A percentile compares a stretch with the other conserved stretches of the same genome.
phyloP scores from a whole-genome alignment of 2,113 vertebrate species.

The Cephalopterus ornatus region DNA sequence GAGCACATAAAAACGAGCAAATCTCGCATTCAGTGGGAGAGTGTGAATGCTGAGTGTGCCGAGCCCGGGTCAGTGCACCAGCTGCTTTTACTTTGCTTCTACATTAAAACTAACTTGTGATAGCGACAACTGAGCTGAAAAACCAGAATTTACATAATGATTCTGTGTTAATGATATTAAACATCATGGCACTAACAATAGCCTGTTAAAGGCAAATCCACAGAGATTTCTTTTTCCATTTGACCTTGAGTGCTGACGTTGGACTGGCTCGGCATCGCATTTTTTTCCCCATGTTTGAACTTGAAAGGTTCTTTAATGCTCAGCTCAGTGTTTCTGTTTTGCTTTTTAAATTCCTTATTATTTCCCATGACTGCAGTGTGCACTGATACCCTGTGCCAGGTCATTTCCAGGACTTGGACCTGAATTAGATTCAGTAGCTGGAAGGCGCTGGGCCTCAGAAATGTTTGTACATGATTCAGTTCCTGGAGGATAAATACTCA shows the following conservation, averaged over 20 bases:
- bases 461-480: slow-evolving; percentile 10
- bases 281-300: neutral
- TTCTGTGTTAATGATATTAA: slow-evolving; percentile 11
- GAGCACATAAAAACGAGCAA: neutral
- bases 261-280: accelerated
- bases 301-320: slow-evolving; percentile 7
- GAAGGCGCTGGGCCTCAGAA: neutral
- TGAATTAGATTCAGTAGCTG: slow-evolving; percentile 7
- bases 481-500: slow-evolving; percentile 25
- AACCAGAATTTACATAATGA: neutral
- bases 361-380: slow-evolving; percentile 13
- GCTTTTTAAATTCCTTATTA: slow-evolving; percentile 2
- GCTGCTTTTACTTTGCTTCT: neutral
- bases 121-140: neutral
- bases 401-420: slow-evolving; percentile 38
- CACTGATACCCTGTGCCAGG: neutral
- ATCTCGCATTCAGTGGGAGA: neutral
- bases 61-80: neutral
- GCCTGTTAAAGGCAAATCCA: neutral
- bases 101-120: neutral
- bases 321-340: neutral
- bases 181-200: neutral
- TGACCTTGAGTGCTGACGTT: neutral
- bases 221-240: neutral
- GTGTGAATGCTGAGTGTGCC: neutral